Conservation (phyloP, 2,113 vertebrate genomes). For the Megaptera novaeangliae region DNA sequence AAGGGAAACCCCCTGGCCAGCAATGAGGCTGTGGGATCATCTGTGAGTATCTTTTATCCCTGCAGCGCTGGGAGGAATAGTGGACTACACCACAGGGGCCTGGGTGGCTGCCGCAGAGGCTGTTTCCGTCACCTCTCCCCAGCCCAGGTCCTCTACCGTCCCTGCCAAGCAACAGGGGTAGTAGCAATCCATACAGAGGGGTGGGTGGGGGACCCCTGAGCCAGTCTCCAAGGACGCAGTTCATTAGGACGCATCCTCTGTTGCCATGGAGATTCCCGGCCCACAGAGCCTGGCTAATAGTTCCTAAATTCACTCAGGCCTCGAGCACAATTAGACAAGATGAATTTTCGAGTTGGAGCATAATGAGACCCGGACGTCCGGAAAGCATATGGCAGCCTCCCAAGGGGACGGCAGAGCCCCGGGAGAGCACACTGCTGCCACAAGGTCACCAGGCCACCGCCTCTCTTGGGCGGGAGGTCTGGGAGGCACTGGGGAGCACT, state of each 20-base stretch:
- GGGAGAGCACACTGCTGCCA: background rate
- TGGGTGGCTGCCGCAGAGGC: background rate
- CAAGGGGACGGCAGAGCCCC: background rate
- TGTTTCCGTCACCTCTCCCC: background rate
- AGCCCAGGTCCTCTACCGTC: background rate
- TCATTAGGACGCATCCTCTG: constrained; percentile 45
- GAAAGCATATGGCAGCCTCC: constrained; percentile 39
- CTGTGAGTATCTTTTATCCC: background rate
- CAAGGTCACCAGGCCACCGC: constrained; percentile 7
- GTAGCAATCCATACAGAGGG: background rate
- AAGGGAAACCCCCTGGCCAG: background rate
- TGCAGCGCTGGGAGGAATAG: background rate
- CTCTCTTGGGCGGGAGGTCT: background rate
- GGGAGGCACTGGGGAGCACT: background rate
- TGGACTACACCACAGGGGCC: background rate
- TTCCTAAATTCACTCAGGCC: constrained; percentile 59
- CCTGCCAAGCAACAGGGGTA: background rate
- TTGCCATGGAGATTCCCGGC: constrained; percentile 52
- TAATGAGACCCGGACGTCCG: constrained; percentile 62
- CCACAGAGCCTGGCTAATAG: constrained; percentile 11
- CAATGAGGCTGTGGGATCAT: background rate
- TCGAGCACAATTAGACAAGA: constrained; percentile 61
- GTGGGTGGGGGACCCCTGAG: background rate
- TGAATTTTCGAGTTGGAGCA: constrained; percentile 24
- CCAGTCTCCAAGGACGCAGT: constrained; percentile 33